Percentiles rank a stretch among this genome's conserved stretches.
phyloP scores from a whole-genome alignment of 2,113 vertebrate genomes.

The Chiloscyllium plagiosum region DNA sequence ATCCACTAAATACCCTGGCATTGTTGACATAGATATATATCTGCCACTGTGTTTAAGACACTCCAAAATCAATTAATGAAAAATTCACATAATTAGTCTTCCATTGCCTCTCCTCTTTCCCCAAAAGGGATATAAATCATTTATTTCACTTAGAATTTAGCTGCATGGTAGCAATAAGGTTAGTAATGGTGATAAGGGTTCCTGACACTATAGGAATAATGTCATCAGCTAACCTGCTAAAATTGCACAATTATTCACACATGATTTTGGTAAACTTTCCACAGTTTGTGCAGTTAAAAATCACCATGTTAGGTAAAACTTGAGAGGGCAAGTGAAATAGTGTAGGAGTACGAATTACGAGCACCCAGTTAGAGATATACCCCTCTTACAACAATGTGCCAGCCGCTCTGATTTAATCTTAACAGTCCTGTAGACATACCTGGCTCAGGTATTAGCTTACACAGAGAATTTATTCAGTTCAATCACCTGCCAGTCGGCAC shows the following conservation, averaged over 20 bases:
- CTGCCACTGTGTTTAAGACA: background rate
- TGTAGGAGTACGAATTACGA: background rate
- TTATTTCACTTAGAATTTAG: background rate
- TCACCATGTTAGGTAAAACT: background rate
- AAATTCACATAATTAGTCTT: background rate
- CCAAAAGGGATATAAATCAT: background rate
- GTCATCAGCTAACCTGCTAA: background rate
- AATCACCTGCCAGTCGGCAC: background rate
- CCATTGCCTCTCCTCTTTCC: background rate
- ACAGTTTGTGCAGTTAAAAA: background rate
- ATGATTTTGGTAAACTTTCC: background rate
- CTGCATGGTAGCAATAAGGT: background rate
- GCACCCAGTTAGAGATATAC: background rate
- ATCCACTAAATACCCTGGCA: background rate
- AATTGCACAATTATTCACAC: background rate
- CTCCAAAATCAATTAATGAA: background rate
- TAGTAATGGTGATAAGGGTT: background rate
- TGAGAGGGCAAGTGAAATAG: background rate
- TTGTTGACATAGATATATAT: too few relatives aligned
- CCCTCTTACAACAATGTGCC: background rate
- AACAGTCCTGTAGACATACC: background rate
- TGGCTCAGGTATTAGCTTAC: background rate
- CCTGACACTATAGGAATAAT: background rate
- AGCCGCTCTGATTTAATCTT: background rate
- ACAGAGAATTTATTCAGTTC: background rate